Evolutionary conservation across 2,888 invertebrate genomes (phyloP).

Genomic region (Drosophila picticornis): DNA sequence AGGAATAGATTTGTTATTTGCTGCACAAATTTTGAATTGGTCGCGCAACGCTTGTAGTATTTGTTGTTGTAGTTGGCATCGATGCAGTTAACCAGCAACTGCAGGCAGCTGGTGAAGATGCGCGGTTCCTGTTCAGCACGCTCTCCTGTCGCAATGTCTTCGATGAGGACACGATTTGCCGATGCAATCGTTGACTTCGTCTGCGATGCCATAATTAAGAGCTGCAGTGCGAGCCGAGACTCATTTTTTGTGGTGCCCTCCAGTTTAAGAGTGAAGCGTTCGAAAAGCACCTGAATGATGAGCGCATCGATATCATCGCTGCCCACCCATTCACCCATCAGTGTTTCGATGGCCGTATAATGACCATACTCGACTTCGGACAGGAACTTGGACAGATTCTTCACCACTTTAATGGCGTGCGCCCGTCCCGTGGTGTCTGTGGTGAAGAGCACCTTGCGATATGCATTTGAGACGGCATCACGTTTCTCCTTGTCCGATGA

Average conservation of each 20-base stretch:
- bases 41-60: slow-evolving; percentile 82
- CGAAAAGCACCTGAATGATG: slow-evolving; percentile 91
- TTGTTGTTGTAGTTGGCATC: slow-evolving; percentile 79
- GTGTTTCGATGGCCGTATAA: slow-evolving; percentile 87
- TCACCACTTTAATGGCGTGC: slow-evolving; percentile 87
- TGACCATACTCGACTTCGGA: slow-evolving; percentile 87
- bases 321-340: slow-evolving; percentile 88
- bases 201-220: slow-evolving; percentile 92
- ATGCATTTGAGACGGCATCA: slow-evolving; percentile 91
- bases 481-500: slow-evolving; percentile 91
- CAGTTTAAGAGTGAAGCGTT: slow-evolving; percentile 91
- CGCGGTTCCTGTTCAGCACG: slow-evolving; percentile 83
- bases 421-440: slow-evolving; percentile 85
- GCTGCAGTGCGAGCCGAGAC: slow-evolving; percentile 90
- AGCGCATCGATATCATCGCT: slow-evolving; percentile 87
- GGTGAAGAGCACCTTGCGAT: slow-evolving; percentile 86
- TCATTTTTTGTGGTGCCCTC: slow-evolving; percentile 90
- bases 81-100: slow-evolving; percentile 82
- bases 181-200: slow-evolving; percentile 87
- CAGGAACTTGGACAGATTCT: slow-evolving; percentile 87
- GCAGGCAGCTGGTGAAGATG: slow-evolving; percentile 81
- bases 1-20: slow-evolving; percentile 85
- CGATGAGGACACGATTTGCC: slow-evolving; percentile 91
- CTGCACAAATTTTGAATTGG: slow-evolving; percentile 74
- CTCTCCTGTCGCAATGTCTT: slow-evolving; percentile 89